Evolutionary conservation across 2,888 invertebrate genomes (phyloP), one percentile per base, ranked within the genome.

Genomic region (Cosmopolites sordidus): DNA sequence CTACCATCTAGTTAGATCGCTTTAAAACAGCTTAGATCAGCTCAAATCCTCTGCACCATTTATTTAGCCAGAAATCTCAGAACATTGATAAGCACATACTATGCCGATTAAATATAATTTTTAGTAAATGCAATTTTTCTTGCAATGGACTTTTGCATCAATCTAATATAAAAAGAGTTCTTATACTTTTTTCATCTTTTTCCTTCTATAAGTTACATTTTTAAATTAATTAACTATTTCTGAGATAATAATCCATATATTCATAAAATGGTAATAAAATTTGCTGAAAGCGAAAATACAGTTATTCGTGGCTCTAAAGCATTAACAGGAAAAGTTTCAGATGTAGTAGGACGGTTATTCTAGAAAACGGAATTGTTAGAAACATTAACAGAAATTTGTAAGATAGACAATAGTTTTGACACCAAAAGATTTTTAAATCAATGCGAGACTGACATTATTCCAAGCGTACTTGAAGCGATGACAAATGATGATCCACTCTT

Each of bases 211-310:
- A 27, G 5, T 27, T 27, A 27, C 5, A 27, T 6, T 27, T 27
- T 6, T 27, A 27, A 5, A 27, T 6, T 6, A 6, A 9, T 9
- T 27, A 6, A 9, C 9, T 6, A 6, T 54, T 55, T 46, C 30
- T 96, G 97, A 76, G 94, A 98, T 66, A 95, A 95, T 72, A 99
- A 98, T 75, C 85, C 91, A 17, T 97, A 97, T 72, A 86, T 98
- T 37, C 93, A 96, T 70, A 98, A 94, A 83, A 84, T 94, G 56
- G 79, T 99, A 66, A 96, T 92, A 57, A 90, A 89, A 71, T 98
- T 92, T 73, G 99, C 99, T 69, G 99, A 99, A 76, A 98, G 97
- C 45, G 94, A 99, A 69, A 95, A 98, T 78, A 86, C 94, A 0
- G 78, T 97, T 27, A 87, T 96, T 42, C 79, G 92, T 64, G 94